These are phyloP conservation scores for Sycophila texana DNA, from an alignment of 2,888 invertebrate species.

Conservation along the genomic window DNA sequence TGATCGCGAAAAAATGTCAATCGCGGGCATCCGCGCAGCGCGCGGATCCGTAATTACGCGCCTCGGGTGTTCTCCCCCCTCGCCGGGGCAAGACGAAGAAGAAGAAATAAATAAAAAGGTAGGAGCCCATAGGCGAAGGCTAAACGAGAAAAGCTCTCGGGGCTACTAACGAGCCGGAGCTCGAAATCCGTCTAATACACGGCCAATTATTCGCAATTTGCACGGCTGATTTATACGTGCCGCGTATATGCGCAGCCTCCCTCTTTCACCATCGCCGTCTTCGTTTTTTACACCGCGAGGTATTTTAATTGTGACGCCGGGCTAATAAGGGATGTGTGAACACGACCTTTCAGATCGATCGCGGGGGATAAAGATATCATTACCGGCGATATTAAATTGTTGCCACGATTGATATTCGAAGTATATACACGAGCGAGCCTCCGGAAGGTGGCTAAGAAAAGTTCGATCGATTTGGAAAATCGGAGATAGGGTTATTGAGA, in stretches of 20 bases:
- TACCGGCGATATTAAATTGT: too few species aligned
- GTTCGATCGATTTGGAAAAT: too few species aligned
- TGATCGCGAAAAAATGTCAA: constrained; percentile 11
- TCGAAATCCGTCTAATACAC: constrained; percentile 19
- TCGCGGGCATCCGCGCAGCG: background rate
- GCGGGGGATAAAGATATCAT: too few species aligned
- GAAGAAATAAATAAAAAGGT: background rate
- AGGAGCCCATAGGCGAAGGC: background rate
- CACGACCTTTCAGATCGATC: too few species aligned
- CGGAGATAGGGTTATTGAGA: too few species aligned
- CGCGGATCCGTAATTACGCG: constrained; percentile 23
- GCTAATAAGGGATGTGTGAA: too few species aligned
- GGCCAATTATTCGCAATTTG: constrained; percentile 46
- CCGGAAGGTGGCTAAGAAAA: too few species aligned
- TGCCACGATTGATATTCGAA: too few species aligned
- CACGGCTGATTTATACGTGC: constrained; percentile 28
- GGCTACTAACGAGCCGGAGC: background rate
- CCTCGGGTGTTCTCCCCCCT: background rate
- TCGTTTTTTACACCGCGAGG: too few species aligned
- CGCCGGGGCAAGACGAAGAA: background rate
- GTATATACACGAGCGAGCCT: too few species aligned
- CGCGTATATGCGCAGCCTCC: background rate
- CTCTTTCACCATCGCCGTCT: too few species aligned
- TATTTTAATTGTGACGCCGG: too few species aligned
- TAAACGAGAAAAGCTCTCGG: constrained; percentile 6